Evolutionary conservation across 2,113 vertebrate species (phyloP).

Genomic region (Eurypyga helias): DNA sequence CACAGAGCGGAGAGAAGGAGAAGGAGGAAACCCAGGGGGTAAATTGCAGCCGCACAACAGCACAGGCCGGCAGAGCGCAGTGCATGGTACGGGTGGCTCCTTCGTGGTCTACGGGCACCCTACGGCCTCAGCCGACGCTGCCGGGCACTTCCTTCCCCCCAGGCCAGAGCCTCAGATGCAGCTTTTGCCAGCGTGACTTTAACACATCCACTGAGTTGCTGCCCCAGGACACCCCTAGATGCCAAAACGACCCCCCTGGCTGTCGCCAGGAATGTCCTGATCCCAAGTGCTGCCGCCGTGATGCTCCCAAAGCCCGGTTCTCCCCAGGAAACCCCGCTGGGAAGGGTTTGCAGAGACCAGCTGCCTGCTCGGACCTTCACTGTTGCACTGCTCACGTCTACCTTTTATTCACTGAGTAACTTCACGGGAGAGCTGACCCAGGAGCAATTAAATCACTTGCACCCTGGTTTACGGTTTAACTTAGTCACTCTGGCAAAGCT

Average conservation of each 20-base stretch:
- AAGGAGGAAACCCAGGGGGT: background rate
- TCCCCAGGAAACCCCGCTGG: too few species aligned
- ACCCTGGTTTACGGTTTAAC: background rate
- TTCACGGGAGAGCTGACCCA: background rate
- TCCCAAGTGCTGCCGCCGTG: fast-evolving
- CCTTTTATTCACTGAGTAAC: background rate
- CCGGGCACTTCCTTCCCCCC: background rate
- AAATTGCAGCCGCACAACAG: background rate
- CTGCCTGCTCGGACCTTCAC: background rate
- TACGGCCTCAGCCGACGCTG: background rate
- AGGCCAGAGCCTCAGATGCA: background rate
- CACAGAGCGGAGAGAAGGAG: background rate
- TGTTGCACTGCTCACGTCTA: fast-evolving
- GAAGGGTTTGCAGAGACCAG: fast-evolving
- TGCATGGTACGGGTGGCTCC: fast-evolving
- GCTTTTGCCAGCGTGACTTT: background rate
- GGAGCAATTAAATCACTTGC: background rate
- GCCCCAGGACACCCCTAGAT: background rate
- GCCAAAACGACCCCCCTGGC: background rate
- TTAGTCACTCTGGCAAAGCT: background rate
- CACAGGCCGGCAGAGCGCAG: fast-evolving
- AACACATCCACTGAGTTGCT: background rate
- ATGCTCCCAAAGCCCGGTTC: fast-evolving
- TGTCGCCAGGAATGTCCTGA: fast-evolving
- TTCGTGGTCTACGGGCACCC: fast-evolving